These are phyloP conservation scores for Holotrichia oblita DNA, from an alignment of 1,140 invertebrate genomes.

Conservation along the genomic window DNA sequence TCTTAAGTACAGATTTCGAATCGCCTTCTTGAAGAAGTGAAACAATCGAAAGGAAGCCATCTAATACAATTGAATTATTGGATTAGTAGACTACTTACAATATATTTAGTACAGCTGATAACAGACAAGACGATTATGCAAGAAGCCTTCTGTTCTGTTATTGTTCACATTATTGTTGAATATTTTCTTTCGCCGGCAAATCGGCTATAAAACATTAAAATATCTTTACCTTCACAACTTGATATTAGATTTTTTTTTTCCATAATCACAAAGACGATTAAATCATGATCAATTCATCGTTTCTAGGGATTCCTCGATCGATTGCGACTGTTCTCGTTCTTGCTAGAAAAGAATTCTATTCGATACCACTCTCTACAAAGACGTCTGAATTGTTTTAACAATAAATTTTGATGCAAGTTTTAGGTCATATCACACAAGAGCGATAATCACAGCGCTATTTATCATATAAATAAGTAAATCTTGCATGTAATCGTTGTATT, in stretches of 20 bases:
- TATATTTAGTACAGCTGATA: too few species aligned
- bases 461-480: slow-evolving; percentile 34
- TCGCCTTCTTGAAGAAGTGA: too few species aligned
- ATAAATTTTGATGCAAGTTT: slow-evolving; percentile 20
- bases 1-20: too few species aligned
- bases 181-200: too few species aligned
- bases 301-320: slow-evolving; percentile 3
- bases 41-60: too few species aligned
- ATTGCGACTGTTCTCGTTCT: not conserved
- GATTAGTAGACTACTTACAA: too few species aligned
- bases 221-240: not conserved
- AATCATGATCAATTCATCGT: not conserved
- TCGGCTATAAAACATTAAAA: not conserved
- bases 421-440: slow-evolving; percentile 6
- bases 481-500: slow-evolving; percentile 20
- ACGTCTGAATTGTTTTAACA: slow-evolving; percentile 11
- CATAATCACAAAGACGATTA: not conserved
- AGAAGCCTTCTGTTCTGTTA: not conserved
- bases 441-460: slow-evolving; percentile 31
- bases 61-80: too few species aligned
- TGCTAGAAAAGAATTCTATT: not conserved
- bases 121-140: too few species aligned
- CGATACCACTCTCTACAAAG: not conserved
- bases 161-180: not conserved
- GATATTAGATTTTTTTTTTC: not conserved